Conservation (phyloP, 2,888 invertebrate species). For the Bibio marci region DNA sequence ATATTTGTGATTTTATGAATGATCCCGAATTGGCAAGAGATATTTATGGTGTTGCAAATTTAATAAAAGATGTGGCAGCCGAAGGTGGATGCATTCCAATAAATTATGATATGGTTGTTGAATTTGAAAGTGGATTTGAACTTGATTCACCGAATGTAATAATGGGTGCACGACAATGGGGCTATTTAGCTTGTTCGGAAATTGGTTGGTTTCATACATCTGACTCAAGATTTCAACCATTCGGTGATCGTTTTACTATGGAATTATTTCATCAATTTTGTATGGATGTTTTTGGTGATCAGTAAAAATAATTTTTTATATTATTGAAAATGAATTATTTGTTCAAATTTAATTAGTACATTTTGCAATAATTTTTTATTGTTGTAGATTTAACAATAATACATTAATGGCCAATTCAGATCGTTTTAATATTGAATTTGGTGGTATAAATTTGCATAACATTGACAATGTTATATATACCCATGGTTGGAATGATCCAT, state of each 20-base stretch:
- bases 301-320: conserved; percentile 19
- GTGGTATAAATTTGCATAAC: not conserved
- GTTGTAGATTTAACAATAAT: not conserved
- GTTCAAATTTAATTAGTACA: no score
- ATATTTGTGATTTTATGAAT: no score
- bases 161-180: conserved; percentile 44
- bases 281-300: conserved; percentile 18
- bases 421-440: not conserved
- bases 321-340: no score
- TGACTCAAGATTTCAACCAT: conserved; percentile 35
- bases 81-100: not conserved
- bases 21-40: no score
- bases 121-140: not conserved
- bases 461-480: not conserved
- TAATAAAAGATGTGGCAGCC: no score
- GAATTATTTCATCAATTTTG: conserved; percentile 27
- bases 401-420: not conserved
- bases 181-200: conserved; percentile 62
- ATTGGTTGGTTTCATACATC: conserved; percentile 62
- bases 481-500: not conserved
- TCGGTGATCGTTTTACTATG: conserved; percentile 38
- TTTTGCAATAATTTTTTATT: no score
- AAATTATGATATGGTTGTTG: not conserved
- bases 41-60: no score
- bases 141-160: not conserved